Evolutionary conservation across 2,888 invertebrate genomes (phyloP).

Genomic region (Agrilus cyanescens): DNA sequence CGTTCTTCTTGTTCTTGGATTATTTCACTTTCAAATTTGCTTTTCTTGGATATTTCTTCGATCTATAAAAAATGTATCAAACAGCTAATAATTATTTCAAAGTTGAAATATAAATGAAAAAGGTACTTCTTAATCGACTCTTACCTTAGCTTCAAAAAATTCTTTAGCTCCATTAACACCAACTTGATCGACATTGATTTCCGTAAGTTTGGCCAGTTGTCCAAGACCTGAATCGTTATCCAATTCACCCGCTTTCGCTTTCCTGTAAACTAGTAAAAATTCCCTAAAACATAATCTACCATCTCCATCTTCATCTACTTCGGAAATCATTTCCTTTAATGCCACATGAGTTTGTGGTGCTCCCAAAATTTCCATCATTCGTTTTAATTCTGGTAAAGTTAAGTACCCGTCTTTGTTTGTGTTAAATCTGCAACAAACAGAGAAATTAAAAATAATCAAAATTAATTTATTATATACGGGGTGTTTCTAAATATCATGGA

Average conservation of each 20-base stretch:
- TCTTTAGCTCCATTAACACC: constrained; percentile 91
- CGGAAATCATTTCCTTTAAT: constrained; percentile 88
- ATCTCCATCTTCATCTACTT: constrained; percentile 79
- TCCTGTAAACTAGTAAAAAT: constrained; percentile 68
- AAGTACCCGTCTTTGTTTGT: constrained; percentile 79
- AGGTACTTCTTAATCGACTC: too few species aligned
- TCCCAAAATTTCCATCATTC: constrained; percentile 93
- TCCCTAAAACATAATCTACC: constrained; percentile 85
- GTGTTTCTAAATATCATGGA: too few species aligned
- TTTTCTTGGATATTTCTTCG: constrained; percentile 67
- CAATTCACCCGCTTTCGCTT: constrained; percentile 86
- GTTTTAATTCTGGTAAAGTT: constrained; percentile 79
- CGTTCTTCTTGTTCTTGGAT: constrained; percentile 84
- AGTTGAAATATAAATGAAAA: too few species aligned
- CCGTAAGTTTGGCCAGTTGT: constrained; percentile 75
- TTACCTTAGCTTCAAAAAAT: constrained; percentile 88
- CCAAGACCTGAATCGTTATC: constrained; percentile 76
- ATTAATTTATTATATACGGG: too few species aligned
- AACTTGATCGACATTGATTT: constrained; percentile 87
- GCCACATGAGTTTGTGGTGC: constrained; percentile 94
- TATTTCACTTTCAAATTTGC: constrained; percentile 88
- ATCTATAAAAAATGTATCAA: constrained; percentile 44
- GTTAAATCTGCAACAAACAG: constrained; percentile 65
- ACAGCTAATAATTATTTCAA: too few species aligned
- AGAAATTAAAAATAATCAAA: constrained; percentile 1